phyloP scores from a whole-genome alignment of 2,888 invertebrate species.

The Pammene fasciana region DNA sequence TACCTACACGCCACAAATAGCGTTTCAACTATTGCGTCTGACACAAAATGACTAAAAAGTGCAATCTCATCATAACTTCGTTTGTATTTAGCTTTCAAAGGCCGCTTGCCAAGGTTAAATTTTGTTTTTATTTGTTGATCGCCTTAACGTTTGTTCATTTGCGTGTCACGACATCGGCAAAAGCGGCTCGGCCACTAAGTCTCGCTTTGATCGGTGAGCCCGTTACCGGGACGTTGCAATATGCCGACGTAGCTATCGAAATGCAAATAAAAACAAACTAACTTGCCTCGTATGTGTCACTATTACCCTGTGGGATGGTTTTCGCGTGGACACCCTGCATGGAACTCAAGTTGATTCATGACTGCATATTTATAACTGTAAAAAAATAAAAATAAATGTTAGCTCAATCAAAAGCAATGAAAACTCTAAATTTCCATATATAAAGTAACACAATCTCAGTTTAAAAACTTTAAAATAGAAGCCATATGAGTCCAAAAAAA shows the following conservation, averaged over 20 bases:
- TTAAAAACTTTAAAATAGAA: no score
- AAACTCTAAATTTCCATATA: no score
- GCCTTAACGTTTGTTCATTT: not conserved
- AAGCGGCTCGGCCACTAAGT: not conserved
- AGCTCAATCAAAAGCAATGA: no score
- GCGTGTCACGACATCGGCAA: not conserved
- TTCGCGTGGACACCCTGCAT: not conserved
- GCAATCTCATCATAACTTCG: not conserved
- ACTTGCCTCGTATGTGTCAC: not conserved
- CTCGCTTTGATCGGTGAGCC: slow-evolving; percentile 22
- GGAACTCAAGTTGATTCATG: no score
- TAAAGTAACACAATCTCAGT: no score
- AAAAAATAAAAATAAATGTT: no score
- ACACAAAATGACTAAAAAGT: no score
- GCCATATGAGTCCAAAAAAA: no score
- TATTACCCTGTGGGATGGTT: not conserved
- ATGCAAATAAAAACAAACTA: not conserved
- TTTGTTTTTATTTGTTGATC: not conserved
- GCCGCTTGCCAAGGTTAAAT: not conserved
- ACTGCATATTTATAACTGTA: no score
- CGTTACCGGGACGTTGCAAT: slow-evolving; percentile 6
- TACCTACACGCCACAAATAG: no score
- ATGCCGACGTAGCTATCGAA: not conserved
- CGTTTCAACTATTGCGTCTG: no score
- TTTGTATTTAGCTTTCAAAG: not conserved